Evolutionary conservation across 2,888 invertebrate genomes (phyloP), one percentile per base, ranked within the genome.

Genomic region (Serripes groenlandicus): DNA sequence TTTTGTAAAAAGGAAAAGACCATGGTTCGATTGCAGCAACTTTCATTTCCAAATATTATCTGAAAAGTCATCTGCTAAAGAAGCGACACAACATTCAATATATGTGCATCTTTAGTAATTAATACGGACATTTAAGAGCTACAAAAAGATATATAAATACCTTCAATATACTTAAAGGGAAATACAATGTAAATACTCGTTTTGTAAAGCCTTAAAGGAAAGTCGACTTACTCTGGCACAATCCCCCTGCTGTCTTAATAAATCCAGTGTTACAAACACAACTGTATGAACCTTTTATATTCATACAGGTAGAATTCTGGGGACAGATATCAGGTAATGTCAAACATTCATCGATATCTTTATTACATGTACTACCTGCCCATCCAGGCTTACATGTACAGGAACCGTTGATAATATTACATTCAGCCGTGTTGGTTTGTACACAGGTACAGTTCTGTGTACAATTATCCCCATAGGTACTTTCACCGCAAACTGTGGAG

Each of bases 191-290:
- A n/a, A n/a, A n/a, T n/a, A n/a, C n/a, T n/a, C n/a, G n/a, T n/a
- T n/a, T n/a, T n/a, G n/a, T n/a, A n/a, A n/a, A n/a, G n/a, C n/a
- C n/a, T n/a, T n/a, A n/a, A n/a, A n/a, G n/a, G n/a, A n/a, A n/a
- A n/a, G n/a, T n/a, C n/a, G n/a, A n/a, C 54, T 70, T 70, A 70
- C 70, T 34, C n/a, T 30, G 30, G 30, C 70, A 70, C 0, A 21
- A 28, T 21, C 52, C 52, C 21, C 23, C n/a, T 15, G 30, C 28
- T 3, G 21, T 70, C 3, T 49, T 54, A 23, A 30, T 28, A 68
- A 79, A 89, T 18, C 89, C 89, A 18, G 73, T 69, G 18, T 60
- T 21, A 83, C 89, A 89, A 11, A 34, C 54, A 78, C 89, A 89
- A 5, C 30, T 34, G 56, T 73, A 88, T 11, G 84, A 78, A 2